phyloP scores from a whole-genome alignment of 92 coral and sea anemone genomes.

The Desmophyllum pertusum region DNA sequence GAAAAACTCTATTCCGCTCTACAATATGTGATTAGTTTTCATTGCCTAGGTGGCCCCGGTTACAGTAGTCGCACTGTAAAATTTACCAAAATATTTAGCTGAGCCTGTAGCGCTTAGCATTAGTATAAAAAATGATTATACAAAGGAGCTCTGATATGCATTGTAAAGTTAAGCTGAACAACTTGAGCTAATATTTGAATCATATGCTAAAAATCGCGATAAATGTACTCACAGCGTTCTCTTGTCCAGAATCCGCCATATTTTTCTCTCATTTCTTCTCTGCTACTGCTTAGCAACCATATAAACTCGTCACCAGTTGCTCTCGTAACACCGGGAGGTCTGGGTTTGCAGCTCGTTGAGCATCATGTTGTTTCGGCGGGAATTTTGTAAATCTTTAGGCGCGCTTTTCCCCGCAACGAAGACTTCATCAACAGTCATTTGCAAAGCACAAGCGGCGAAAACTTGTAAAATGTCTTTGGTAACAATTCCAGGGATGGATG shows the following conservation, averaged over 20 bases:
- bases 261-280: conserved; percentile 23
- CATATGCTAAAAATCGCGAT: neutral
- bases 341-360: neutral
- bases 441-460: conserved; percentile 28
- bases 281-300: conserved; percentile 43
- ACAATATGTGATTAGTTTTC: too few species aligned
- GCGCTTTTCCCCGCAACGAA: conserved; percentile 51
- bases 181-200: neutral
- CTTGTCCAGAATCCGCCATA: conserved; percentile 78
- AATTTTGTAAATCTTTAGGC: conserved; percentile 74
- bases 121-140: too few species aligned
- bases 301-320: conserved; percentile 19
- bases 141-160: too few species aligned
- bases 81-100: neutral
- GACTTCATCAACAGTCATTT: conserved; percentile 14
- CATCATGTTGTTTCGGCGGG: conserved; percentile 86
- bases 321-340: neutral
- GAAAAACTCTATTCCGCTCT: too few species aligned
- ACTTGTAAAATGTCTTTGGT: conserved; percentile 88
- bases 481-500: conserved; percentile 83
- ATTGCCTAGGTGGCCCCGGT: too few species aligned
- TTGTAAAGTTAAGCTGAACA: neutral
- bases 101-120: neutral
- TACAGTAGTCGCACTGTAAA: too few species aligned
- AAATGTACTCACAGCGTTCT: conserved; percentile 44